These are phyloP conservation scores for Muraenolepis orangiensis DNA, from an alignment of 2,797 vertebrate genomes.

Conservation along the genomic window DNA sequence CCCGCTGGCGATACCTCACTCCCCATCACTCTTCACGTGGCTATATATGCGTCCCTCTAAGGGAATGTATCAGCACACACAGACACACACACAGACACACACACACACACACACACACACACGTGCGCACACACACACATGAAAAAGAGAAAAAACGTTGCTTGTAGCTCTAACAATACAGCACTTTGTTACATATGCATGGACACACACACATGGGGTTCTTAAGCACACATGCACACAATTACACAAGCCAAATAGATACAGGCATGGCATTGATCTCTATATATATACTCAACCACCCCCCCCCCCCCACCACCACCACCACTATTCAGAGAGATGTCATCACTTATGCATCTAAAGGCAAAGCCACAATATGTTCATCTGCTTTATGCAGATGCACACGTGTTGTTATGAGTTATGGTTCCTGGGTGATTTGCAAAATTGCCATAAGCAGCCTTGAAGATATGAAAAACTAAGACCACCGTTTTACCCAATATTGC, in stretches of 20 bases:
- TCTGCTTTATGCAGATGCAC: no score
- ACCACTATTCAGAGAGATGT: constrained; percentile 31
- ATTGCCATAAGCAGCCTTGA: not conserved
- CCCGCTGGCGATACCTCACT: constrained; percentile 37
- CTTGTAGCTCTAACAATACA: constrained; percentile 55
- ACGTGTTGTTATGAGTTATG: no score
- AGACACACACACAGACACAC: not conserved
- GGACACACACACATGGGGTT: constrained; percentile 41
- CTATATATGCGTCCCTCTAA: constrained; percentile 58
- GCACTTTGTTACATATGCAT: constrained; percentile 59
- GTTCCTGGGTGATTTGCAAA: not conserved
- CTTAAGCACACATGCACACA: constrained; percentile 42
- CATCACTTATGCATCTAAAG: constrained; percentile 35
- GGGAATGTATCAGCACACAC: constrained; percentile 48
- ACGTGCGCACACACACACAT: no score
- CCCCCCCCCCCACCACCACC: not conserved
- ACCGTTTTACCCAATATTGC: not conserved
- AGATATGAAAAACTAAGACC: not conserved
- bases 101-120: not conserved
- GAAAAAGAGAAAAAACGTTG: constrained; percentile 36
- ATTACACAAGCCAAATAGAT: constrained; percentile 50
- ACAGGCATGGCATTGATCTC: constrained; percentile 69
- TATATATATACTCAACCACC: no score
- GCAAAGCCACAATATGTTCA: constrained; percentile 29
- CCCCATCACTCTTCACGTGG: constrained; percentile 43